These are phyloP conservation scores for Brachynemurus nebulosus DNA, from an alignment of 2,888 invertebrate species.

Conservation along the genomic window DNA sequence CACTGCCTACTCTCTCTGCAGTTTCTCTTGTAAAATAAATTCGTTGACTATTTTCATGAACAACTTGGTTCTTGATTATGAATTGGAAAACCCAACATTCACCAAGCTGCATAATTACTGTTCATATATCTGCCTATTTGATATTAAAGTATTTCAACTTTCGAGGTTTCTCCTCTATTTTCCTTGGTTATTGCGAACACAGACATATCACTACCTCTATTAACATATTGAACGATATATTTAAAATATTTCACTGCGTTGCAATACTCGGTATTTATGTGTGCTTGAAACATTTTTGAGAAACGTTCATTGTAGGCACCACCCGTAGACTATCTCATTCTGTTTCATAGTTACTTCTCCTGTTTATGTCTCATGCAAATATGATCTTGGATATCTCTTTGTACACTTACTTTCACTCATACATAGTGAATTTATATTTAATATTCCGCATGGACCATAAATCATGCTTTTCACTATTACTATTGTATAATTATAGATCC, in stretches of 20 bases:
- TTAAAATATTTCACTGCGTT: neutral
- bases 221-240: neutral
- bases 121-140: neutral
- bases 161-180: neutral
- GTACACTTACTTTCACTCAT: neutral
- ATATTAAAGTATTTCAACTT: neutral
- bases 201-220: neutral
- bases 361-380: neutral
- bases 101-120: neutral
- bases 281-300: neutral
- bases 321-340: neutral
- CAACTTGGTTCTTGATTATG: neutral
- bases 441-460: neutral
- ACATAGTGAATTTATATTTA: neutral
- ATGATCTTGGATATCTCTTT: neutral
- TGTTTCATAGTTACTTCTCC: neutral
- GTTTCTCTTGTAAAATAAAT: neutral
- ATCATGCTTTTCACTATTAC: neutral
- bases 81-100: neutral
- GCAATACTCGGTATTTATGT: neutral
- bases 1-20: neutral
- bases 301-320: neutral
- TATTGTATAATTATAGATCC: neutral
- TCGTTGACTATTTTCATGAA: neutral
- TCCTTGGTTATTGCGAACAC: neutral